These are phyloP conservation scores for Rostratula benghalensis DNA, from an alignment of 2,113 vertebrate species.

Conservation along the genomic window DNA sequence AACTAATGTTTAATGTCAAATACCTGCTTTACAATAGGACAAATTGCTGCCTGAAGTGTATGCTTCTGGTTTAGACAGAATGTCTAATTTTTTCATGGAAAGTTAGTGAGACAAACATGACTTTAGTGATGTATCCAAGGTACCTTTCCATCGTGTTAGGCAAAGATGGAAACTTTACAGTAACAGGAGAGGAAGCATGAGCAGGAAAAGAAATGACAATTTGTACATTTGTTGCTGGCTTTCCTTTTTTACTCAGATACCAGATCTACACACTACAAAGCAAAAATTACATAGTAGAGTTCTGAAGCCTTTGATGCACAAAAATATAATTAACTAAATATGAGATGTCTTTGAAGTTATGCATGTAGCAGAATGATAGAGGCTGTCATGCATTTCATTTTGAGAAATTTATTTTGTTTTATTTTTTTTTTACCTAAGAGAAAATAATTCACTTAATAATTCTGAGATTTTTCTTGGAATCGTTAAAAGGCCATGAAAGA, in stretches of 20 bases:
- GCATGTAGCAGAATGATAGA: background rate
- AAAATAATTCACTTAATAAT: background rate
- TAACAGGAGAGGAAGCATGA: background rate
- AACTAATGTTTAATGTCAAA: background rate
- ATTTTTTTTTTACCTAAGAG: background rate
- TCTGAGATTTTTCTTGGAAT: background rate
- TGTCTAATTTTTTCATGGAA: background rate
- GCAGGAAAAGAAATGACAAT: background rate
- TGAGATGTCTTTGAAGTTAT: constrained; percentile 27
- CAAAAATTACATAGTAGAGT: background rate
- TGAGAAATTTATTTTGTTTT: background rate
- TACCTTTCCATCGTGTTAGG: background rate
- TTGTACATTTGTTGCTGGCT: background rate
- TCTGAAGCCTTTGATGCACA: background rate
- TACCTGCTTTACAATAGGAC: background rate
- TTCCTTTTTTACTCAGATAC: background rate
- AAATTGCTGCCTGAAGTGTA: background rate
- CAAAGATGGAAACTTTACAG: background rate
- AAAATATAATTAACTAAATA: constrained; percentile 6
- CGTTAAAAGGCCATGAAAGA: background rate
- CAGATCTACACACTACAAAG: background rate
- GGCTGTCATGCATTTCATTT: background rate
- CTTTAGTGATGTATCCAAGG: background rate
- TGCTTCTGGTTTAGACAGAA: background rate
- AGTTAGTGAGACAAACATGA: background rate